These are phyloP conservation scores for Myotis lucifugus DNA, from an alignment of 2,113 vertebrate genomes.

Conservation along the genomic window DNA sequence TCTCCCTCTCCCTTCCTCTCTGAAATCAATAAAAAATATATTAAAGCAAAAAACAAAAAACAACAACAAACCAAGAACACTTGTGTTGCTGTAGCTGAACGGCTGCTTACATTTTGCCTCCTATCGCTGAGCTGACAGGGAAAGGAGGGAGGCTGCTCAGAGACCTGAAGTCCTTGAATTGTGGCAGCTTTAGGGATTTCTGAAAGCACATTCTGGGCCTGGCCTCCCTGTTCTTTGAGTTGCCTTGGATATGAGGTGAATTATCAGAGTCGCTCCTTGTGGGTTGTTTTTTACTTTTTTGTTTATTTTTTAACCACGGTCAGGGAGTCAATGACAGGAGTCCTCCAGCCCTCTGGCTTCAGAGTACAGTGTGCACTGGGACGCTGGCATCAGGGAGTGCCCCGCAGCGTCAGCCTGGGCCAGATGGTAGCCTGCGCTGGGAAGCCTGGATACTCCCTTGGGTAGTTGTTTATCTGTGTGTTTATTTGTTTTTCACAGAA, in stretches of 20 bases:
- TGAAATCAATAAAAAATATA: too few species aligned
- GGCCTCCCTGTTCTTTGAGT: constrained; percentile 25
- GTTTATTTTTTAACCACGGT: neutral
- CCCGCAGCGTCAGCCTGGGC: too few species aligned
- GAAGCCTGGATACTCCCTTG: neutral
- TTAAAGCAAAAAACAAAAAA: neutral
- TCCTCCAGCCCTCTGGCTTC: neutral
- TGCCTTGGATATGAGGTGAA: neutral
- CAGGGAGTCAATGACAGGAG: neutral
- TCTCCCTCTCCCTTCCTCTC: too few species aligned
- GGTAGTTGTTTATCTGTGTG: neutral
- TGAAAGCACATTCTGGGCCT: constrained; percentile 24
- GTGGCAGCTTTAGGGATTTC: neutral
- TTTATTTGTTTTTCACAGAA: neutral
- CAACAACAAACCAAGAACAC: neutral
- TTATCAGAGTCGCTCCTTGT: constrained; percentile 24
- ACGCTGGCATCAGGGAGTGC: rapidly evolving
- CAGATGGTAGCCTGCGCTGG: neutral
- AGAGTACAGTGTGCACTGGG: neutral
- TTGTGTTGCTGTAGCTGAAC: neutral
- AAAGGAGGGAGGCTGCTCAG: neutral
- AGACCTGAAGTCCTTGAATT: neutral
- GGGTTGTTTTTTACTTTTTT: neutral
- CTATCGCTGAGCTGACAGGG: neutral
- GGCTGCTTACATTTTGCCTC: neutral